These are phyloP conservation scores for Seladonia tumulorum DNA, from an alignment of 2,888 invertebrate species.

Conservation along the genomic window DNA sequence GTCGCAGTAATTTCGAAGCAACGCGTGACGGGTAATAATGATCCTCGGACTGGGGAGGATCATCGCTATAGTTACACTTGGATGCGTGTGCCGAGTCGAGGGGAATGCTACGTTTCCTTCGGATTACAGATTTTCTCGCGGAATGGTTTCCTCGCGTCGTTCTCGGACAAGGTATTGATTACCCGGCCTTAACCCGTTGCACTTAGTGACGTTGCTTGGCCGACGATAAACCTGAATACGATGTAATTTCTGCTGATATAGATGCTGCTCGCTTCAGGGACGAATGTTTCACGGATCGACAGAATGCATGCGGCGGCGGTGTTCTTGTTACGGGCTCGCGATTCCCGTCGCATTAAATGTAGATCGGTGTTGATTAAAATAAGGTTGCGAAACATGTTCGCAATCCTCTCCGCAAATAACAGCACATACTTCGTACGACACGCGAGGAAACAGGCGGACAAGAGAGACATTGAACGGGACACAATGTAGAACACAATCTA, in stretches of 20 bases:
- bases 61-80: too few relatives aligned
- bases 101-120: neutral
- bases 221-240: constrained; percentile 8
- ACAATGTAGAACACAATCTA: too few relatives aligned
- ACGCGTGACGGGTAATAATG: neutral
- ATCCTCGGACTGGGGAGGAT: too few relatives aligned
- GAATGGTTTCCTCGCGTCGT: constrained; percentile 1
- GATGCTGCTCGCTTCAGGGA: neutral
- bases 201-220: constrained; percentile 8
- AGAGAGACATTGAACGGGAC: too few relatives aligned
- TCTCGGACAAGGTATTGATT: constrained; percentile 10
- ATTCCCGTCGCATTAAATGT: neutral
- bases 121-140: neutral
- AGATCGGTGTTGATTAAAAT: neutral
- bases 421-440: neutral
- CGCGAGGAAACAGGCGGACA: too few relatives aligned
- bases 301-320: neutral
- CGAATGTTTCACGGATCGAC: neutral
- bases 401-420: neutral
- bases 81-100: neutral
- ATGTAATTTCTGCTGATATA: constrained; percentile 8
- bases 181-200: constrained; percentile 6
- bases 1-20: neutral
- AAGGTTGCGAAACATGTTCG: neutral
- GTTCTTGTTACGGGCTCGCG: neutral